These are phyloP conservation scores for Felis chaus DNA, from an alignment of 2,113 vertebrate species.

Conservation along the genomic window DNA sequence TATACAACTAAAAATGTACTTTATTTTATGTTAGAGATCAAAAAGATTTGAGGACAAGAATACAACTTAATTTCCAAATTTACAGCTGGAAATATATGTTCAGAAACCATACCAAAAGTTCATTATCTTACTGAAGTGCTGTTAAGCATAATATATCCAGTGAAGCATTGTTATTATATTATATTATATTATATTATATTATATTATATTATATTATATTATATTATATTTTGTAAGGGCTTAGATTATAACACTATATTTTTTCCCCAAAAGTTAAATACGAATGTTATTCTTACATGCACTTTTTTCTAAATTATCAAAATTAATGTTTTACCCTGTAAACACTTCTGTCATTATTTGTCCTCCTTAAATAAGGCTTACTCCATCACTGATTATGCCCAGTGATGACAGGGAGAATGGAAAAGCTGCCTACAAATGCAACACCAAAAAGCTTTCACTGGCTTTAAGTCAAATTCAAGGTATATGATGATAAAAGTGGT, in stretches of 20 bases:
- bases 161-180: neutral
- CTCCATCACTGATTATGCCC: neutral
- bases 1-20: neutral
- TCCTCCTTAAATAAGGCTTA: neutral
- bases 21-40: neutral
- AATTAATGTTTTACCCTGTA: conserved; percentile 9
- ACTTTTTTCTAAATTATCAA: neutral
- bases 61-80: neutral
- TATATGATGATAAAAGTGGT: neutral
- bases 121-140: neutral
- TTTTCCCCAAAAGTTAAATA: neutral
- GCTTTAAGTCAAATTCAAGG: neutral
- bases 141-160: neutral
- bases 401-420: neutral
- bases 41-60: conserved; percentile 12
- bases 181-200: neutral
- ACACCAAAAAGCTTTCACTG: neutral
- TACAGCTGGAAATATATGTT: neutral
- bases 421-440: neutral
- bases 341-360: neutral
- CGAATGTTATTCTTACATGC: neutral
- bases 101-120: neutral
- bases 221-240: neutral
- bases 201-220: neutral
- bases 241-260: neutral